Base-by-base conservation (phyloP, 2,797 vertebrate genomes). In the Scleropages formosus region DNA sequence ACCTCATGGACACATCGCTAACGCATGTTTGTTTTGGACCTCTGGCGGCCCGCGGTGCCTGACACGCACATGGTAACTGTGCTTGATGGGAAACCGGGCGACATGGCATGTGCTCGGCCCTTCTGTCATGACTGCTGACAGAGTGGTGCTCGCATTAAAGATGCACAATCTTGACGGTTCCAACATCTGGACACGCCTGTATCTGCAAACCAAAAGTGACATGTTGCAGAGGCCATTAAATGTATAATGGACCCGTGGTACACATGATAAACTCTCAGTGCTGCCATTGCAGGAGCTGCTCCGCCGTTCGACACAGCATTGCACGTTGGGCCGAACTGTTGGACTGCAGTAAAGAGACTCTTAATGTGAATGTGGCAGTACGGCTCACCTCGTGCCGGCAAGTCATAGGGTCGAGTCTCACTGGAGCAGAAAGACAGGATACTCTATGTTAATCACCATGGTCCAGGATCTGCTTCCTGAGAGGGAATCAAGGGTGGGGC, bases 111-210 rank as follows among this genome's bases (percentile, higher is more conserved):
- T 6, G 31, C 39, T 31, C 31, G 69, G 53, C 56, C 53, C 11
- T 18, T 15, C 15, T n/a, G 11, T 18, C 51, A 26, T 9, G 8
- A 51, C 3, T 58, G 12, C 58, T 9, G 27, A 9, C 18, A 47
- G 47, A n/a, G 26, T 12, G 1, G 63, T 26, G 26, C 18, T 27
- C n/a, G 18, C 51, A 22, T 60, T 60, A 44, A 46, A 31, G 7
- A 72, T 61, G 53, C 58, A 61, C 72, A 20, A 60, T 12, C 53
- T 31, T 47, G 70, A 24, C 53, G 39, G 27, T 31, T 46, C 20
- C 26, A 44, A 44, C 70, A 59, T 44, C 56, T 60, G 70, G n/a
- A 46, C 70, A 39, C 53, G 4, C 22, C 26, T 72, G 70, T 72
- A 27, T 22, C 20, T 9, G 1, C 24, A 56, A 24, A 31, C 51